Evolutionary conservation across 2,888 invertebrate species (phyloP).

Genomic region (Alsophila aescularia): DNA sequence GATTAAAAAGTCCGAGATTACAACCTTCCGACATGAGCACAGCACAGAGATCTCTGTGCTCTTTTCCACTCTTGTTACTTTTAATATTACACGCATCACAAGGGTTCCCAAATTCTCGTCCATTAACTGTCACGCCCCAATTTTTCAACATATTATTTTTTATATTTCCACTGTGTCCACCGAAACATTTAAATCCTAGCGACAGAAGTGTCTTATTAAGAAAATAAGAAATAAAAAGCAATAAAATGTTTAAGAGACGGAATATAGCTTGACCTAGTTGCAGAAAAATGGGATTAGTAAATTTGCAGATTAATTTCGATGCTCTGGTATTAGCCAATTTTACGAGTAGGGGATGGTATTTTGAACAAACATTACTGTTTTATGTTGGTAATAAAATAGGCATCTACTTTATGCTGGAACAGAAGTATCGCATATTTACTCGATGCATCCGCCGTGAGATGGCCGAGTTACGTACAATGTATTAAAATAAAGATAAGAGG

Average conservation of each 20-base stretch:
- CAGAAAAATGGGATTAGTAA: slow-evolving; percentile 12
- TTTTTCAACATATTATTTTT: neutral
- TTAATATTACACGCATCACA: too few relatives aligned
- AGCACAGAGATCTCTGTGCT: too few relatives aligned
- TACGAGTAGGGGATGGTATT: slow-evolving; percentile 21
- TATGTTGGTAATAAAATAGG: slow-evolving; percentile 21
- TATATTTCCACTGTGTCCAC: slow-evolving; percentile 2
- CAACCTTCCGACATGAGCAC: too few relatives aligned
- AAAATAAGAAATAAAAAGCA: slow-evolving; percentile 13
- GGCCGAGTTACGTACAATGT: neutral
- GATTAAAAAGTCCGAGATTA: too few relatives aligned
- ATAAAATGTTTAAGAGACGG: slow-evolving; percentile 18
- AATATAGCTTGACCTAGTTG: slow-evolving; percentile 18
- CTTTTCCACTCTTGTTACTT: too few relatives aligned
- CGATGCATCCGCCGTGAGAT: slow-evolving; percentile 4
- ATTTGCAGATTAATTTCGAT: slow-evolving; percentile 23
- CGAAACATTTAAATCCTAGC: slow-evolving; percentile 14
- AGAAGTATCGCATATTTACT: slow-evolving; percentile 16
- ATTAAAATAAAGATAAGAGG: too few relatives aligned
- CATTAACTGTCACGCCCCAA: neutral
- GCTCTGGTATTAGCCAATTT: slow-evolving; percentile 25
- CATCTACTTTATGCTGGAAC: slow-evolving; percentile 18
- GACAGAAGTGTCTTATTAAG: slow-evolving; percentile 13
- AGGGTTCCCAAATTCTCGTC: too few relatives aligned
- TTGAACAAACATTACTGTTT: slow-evolving; percentile 27